Percentiles rank a stretch among this genome's conserved stretches.
Conservation (phyloP, 2,113 vertebrate genomes). For the Connochaetes taurinus region DNA sequence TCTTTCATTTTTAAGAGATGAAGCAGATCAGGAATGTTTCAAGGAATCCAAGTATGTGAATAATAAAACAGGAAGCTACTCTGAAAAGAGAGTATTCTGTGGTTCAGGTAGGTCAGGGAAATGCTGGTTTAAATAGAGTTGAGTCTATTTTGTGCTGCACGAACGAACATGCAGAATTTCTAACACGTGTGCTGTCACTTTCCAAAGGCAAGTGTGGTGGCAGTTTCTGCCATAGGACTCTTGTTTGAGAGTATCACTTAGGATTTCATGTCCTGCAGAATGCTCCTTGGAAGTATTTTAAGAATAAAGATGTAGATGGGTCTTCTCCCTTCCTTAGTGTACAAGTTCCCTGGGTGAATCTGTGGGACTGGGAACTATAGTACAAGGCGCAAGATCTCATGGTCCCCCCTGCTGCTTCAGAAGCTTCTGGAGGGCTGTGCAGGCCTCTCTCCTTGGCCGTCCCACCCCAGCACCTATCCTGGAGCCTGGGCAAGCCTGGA, state of each 20-base stretch:
- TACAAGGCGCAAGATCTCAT: rapidly evolving
- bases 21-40: neutral
- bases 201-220: neutral
- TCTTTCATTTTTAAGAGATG: neutral
- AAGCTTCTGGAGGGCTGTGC: rapidly evolving
- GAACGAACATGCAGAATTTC: rapidly evolving
- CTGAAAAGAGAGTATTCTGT: no score
- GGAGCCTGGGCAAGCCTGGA: rapidly evolving
- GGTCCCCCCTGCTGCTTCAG: rapidly evolving
- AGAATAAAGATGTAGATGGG: no score
- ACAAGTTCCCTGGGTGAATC: neutral
- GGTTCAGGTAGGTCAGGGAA: neutral
- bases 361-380: no score
- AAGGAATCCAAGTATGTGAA: neutral
- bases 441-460: rapidly evolving
- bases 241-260: no score
- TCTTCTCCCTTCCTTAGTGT: neutral
- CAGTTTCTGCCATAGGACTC: rapidly evolving
- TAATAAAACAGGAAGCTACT: neutral
- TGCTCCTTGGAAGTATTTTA: neutral
- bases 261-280: rapidly evolving
- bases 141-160: rapidly evolving
- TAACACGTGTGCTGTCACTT: rapidly evolving
- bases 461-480: rapidly evolving
- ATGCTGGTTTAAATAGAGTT: rapidly evolving